Base-by-base conservation (phyloP, 2,888 invertebrate genomes). In the Dasypogon diadema region DNA sequence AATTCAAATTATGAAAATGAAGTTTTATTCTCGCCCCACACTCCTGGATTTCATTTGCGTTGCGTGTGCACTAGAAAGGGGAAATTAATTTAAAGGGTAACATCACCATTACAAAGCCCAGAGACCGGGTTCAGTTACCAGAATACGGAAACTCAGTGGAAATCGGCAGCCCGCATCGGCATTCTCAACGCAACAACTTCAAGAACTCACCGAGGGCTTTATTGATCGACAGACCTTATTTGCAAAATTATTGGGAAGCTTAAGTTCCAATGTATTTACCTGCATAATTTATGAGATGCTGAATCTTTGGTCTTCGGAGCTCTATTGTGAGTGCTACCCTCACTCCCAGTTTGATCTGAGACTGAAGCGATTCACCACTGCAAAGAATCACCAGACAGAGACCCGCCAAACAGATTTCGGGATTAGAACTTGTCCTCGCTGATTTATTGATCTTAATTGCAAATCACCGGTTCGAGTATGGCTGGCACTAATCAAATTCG, bases 1-100 rank as follows among this genome's bases (percentile, higher is more conserved):
- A 75, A 75, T 72, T 75, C 75, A 75, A 75, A 75, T 75, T 75
- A 70, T 75, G 75, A 70, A 63, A 70, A 75, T 75, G 56, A 70
- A 75, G 51, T 63, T 10, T 34, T 34, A 24, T 46, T 22, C 70
- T 14, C 51, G 6, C 12, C 54, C 18, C 51, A 30, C 48, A 24
- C 48, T 21, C 70, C 30, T 22, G 30, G 42, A 26, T 42, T 42
- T 46, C 16, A 22, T 65, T 46, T 65, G 46, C 24, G 65, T 46
- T 65, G 65, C 65, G 65, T 54, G 70, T 70, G 70, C 70, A 70
- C 26, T 70, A 18, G 54, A 70, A 54, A 70, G 70, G 70, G 70
- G 70, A 70, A 70, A 70, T 70, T 70, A 54, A 70, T 70, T 70
- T 70, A 70, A 70, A 70, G 70, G 70, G 70, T 70, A 70, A 70